A percentile compares a stretch with the other conserved stretches of the same genome.
Conservation (phyloP, 2,797 vertebrate genomes). For the Pangasius sanitwongsei region DNA sequence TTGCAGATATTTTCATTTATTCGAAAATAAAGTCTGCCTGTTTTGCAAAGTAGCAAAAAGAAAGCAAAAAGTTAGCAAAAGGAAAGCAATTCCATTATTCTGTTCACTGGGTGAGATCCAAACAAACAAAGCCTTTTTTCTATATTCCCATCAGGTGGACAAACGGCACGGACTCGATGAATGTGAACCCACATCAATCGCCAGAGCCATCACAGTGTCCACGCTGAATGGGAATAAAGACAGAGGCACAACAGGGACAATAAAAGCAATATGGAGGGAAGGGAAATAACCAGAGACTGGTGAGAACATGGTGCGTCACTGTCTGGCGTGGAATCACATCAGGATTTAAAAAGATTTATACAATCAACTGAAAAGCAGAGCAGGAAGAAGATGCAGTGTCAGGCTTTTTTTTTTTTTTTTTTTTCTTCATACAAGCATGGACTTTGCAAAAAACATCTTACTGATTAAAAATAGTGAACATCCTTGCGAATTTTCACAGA, state of each 20-base stretch:
- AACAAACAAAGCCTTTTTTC: neutral
- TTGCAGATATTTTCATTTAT: neutral
- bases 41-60: neutral
- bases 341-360: neutral
- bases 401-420: too few species aligned
- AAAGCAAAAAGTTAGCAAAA: neutral
- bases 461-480: neutral
- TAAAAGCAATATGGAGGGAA: conserved; percentile 3
- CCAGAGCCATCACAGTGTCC: conserved; percentile 50
- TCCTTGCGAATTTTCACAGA: neutral
- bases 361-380: neutral
- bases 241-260: conserved; percentile 46
- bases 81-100: neutral
- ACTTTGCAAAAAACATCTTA: neutral
- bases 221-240: conserved; percentile 61
- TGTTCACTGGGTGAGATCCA: neutral
- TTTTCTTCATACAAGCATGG: neutral
- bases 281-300: neutral
- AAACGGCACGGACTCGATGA: conserved; percentile 57
- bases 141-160: conserved; percentile 62
- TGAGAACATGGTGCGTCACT: conserved; percentile 27
- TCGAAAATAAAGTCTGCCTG: neutral
- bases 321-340: conserved; percentile 18
- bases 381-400: neutral
- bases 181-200: conserved; percentile 13